phyloP scores from a whole-genome alignment of 2,888 invertebrate species.

The Sceliomorpha sp. region DNA sequence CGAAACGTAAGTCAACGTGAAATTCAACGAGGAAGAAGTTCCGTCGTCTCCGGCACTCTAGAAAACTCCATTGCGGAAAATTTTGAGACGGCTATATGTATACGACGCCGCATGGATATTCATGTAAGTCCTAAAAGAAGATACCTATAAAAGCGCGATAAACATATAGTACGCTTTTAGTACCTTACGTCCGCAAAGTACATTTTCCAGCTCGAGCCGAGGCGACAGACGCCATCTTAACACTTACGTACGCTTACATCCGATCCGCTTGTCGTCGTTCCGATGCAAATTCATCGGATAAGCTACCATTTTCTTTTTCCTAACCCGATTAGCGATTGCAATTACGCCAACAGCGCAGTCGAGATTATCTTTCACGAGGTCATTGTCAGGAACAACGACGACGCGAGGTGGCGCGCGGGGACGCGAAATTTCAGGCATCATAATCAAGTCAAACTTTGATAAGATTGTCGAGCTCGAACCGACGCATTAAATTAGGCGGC shows the following conservation, averaged over 20 bases:
- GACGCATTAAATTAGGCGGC: slow-evolving; percentile 38
- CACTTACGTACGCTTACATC: neutral
- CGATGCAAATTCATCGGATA: slow-evolving; percentile 23
- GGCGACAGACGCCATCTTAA: neutral
- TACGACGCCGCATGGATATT: slow-evolving; percentile 28
- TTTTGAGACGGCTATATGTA: no score
- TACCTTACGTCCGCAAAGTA: slow-evolving; percentile 25
- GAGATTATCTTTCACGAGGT: slow-evolving; percentile 39
- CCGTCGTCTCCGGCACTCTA: no score
- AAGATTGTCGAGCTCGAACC: slow-evolving; percentile 28
- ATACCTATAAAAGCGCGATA: slow-evolving; percentile 41
- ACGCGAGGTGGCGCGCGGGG: slow-evolving; percentile 22
- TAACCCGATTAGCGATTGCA: slow-evolving; percentile 39
- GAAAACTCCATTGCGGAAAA: no score
- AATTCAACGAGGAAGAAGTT: no score
- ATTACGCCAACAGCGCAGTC: slow-evolving; percentile 19
- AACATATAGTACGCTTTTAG: slow-evolving; percentile 39
- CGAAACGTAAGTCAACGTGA: no score
- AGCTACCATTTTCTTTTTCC: slow-evolving; percentile 11
- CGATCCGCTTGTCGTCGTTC: neutral
- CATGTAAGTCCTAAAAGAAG: slow-evolving; percentile 31
- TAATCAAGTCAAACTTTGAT: slow-evolving; percentile 43
- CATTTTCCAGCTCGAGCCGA: neutral
- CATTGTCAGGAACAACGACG: slow-evolving; percentile 27
- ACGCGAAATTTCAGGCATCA: slow-evolving; percentile 28